Evolutionary conservation across 2,888 invertebrate species (phyloP), one percentile per base, ranked within the genome.

Genomic region (Odiellus spinosus): DNA sequence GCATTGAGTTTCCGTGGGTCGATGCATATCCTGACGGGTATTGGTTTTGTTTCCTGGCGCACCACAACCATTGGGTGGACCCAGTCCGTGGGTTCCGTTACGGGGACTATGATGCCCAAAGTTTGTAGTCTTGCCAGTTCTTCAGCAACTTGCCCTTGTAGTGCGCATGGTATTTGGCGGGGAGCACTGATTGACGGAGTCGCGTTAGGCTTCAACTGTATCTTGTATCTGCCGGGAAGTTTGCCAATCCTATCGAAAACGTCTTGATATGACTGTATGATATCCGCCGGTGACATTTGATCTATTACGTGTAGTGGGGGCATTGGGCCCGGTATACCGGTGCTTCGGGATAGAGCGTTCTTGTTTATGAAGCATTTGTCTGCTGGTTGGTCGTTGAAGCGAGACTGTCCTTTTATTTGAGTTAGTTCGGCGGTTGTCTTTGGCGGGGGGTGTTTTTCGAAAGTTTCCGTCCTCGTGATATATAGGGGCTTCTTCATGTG

Each of bases 1-100:
- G 33, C 45, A 47, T 63, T 62, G 1, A 61, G 59, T 40, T 50
- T 52, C 47, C 60, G 60, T 38, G 57, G 60, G 56, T 64, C 59
- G 3, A 60, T 56, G 50, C 61, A 62, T n/a, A 63, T 53, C 42
- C 62, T 38, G 10, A 61, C 51, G 4, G 53, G 47, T n/a, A 50
- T 47, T 42, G 55, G 54, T 40, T 47, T 53, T 4, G 4, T 4
- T 26, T 26, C 26, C 44, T 63, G 61, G 15, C 56, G 58, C 3
- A 63, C 59, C 36, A 60, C 49, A 1, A 62, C 59, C 5, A 62
- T 59, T 3, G 62, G 61, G 46, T 38, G 38, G 4, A 26, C 26
- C 26, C 26, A 26, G 8, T 26, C 26, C 8, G 26, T 26, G 1
- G 47, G 18, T 15, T 44, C 39, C 3, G 33, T 44, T 10, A 48